A percentile compares a stretch with the other conserved stretches of the same genome.
Conservation (phyloP, 2,888 invertebrate genomes). For the Desoria tigrina region DNA sequence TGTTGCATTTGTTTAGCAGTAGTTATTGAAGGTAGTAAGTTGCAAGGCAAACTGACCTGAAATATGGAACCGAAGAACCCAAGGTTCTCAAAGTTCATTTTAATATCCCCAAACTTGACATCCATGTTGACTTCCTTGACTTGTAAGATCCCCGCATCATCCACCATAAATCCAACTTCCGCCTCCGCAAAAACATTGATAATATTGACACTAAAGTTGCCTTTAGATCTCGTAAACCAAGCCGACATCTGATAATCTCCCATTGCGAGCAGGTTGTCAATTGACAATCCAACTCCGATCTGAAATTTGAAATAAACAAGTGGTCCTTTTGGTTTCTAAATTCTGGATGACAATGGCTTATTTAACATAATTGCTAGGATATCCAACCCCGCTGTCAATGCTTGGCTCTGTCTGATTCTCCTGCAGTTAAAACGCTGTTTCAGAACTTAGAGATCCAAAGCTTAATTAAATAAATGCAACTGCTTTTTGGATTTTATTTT, state of each 20-base stretch:
- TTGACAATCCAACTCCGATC: conserved; percentile 71
- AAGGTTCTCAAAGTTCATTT: conserved; percentile 79
- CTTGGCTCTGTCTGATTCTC: neutral
- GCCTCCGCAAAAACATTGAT: conserved; percentile 70
- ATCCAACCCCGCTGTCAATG: conserved; percentile 3
- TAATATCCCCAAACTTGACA: conserved; percentile 71
- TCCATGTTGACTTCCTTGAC: conserved; percentile 79
- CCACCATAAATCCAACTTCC: conserved; percentile 68
- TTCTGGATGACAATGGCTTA: too few species aligned
- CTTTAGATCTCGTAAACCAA: conserved; percentile 68
- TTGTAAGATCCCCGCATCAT: conserved; percentile 72
- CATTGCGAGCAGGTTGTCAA: conserved; percentile 69
- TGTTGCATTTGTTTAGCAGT: neutral
- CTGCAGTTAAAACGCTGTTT: too few species aligned
- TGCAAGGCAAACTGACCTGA: conserved; percentile 53
- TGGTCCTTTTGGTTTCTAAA: neutral
- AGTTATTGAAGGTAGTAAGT: neutral
- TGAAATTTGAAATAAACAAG: conserved; percentile 54
- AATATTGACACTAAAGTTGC: conserved; percentile 76
- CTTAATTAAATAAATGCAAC: too few species aligned
- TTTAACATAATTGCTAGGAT: too few species aligned
- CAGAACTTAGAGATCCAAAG: conserved; percentile 1
- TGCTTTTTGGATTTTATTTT: too few species aligned
- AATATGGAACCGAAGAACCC: conserved; percentile 72
- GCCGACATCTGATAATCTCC: conserved; percentile 76